Conservation (phyloP, 2,888 invertebrate species). For the Dioctria linearis region DNA sequence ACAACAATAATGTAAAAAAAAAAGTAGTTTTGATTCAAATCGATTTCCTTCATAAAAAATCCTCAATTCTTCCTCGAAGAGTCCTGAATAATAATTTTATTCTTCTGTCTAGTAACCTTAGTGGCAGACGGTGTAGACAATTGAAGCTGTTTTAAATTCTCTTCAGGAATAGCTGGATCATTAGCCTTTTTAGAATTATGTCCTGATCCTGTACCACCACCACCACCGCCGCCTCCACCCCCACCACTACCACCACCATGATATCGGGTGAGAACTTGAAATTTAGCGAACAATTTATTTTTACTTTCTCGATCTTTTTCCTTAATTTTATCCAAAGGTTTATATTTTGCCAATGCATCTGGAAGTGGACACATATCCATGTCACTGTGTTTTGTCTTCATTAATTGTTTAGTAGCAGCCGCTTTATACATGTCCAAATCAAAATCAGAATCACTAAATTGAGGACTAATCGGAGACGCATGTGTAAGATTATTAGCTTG, state of each 20-base stretch:
- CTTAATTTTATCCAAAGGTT: conserved; percentile 69
- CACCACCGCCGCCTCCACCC: background rate
- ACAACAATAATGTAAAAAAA: conserved; percentile 19
- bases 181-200: conserved; percentile 39
- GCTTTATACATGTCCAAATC: conserved; percentile 67
- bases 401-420: conserved; percentile 59
- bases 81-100: conserved; percentile 83
- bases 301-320: conserved; percentile 71
- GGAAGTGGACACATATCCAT: conserved; percentile 65
- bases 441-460: conserved; percentile 63
- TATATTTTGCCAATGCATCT: conserved; percentile 66
- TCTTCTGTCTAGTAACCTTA: conserved; percentile 86
- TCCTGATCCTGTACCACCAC: conserved; percentile 54
- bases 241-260: conserved; percentile 60
- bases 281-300: conserved; percentile 73
- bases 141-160: conserved; percentile 79
- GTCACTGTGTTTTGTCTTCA: conserved; percentile 64
- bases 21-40: background rate
- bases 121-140: conserved; percentile 79
- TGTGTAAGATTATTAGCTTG: conserved; percentile 57
- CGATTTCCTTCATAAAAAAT: background rate
- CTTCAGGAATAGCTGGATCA: conserved; percentile 75
- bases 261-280: conserved; percentile 72
- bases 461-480: conserved; percentile 55
- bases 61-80: conserved; percentile 67